Conservation (phyloP, 2,888 invertebrate species). For the Melipona bicolor region DNA sequence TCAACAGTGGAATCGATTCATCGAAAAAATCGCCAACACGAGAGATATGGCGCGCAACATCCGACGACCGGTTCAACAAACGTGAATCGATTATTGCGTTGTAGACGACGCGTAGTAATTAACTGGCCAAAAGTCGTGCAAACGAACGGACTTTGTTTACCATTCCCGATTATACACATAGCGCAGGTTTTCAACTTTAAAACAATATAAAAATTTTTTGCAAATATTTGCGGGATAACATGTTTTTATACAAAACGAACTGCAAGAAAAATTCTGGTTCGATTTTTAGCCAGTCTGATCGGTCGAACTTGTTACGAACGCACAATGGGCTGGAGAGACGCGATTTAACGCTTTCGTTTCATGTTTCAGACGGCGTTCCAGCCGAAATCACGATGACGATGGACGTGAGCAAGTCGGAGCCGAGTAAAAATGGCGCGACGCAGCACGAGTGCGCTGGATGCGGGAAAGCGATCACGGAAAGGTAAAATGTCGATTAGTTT, state of each 20-base stretch:
- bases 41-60: slow-evolving; percentile 53
- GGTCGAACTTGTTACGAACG: slow-evolving; percentile 32
- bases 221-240: too few relatives aligned
- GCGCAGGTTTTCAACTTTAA: too few relatives aligned
- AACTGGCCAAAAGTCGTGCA: too few relatives aligned
- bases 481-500: slow-evolving; percentile 77
- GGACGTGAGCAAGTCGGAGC: slow-evolving; percentile 93
- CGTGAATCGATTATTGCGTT: slow-evolving; percentile 73
- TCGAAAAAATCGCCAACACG: background rate
- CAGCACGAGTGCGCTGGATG: slow-evolving; percentile 96
- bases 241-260: too few relatives aligned
- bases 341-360: slow-evolving; percentile 43
- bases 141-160: too few relatives aligned
- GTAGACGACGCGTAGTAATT: slow-evolving; percentile 49
- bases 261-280: too few relatives aligned
- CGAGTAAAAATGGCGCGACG: slow-evolving; percentile 84
- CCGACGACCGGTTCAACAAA: slow-evolving; percentile 72
- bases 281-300: too few relatives aligned
- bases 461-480: slow-evolving; percentile 96
- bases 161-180: too few relatives aligned
- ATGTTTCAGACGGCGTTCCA: slow-evolving; percentile 79
- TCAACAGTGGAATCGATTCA: background rate
- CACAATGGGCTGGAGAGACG: slow-evolving; percentile 32
- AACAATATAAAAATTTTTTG: too few relatives aligned
- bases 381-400: slow-evolving; percentile 90